Evolutionary conservation across 2,888 invertebrate genomes (phyloP).

Genomic region (Polylopha cassiicola): DNA sequence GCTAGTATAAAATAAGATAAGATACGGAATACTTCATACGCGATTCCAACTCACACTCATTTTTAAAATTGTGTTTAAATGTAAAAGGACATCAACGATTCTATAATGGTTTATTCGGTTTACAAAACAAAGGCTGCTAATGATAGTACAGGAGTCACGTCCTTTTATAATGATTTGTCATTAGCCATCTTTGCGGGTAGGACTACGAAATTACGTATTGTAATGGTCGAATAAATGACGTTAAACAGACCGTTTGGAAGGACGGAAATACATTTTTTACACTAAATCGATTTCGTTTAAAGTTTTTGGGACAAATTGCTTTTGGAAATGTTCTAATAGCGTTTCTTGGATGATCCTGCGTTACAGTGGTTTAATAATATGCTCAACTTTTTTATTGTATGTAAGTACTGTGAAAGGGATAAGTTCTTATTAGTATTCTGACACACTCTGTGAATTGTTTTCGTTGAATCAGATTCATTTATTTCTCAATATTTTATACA

Average conservation of each 20-base stretch:
- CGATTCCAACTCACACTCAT: no score
- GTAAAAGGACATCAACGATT: constrained; percentile 10
- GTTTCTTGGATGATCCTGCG: constrained; percentile 31
- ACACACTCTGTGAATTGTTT: no score
- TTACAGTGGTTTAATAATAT: constrained; percentile 1
- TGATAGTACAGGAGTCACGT: constrained; percentile 69
- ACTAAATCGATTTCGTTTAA: constrained; percentile 67
- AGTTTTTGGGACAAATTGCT: constrained; percentile 38
- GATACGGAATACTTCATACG: no score
- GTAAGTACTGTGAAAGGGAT: no score
- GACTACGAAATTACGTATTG: constrained; percentile 59
- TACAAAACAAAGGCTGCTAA: constrained; percentile 48
- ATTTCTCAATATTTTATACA: no score
- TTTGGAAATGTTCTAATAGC: constrained; percentile 31
- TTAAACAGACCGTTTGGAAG: constrained; percentile 57
- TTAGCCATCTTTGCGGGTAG: constrained; percentile 44
- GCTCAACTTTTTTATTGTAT: no score
- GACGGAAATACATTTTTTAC: constrained; percentile 60
- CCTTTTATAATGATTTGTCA: constrained; percentile 48
- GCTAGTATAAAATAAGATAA: no score
- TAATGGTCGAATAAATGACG: constrained; percentile 58
- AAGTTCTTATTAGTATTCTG: no score
- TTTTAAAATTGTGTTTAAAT: constrained; percentile 3
- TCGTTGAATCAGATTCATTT: no score
- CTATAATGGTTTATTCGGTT: constrained; percentile 16